These are phyloP conservation scores for Lithophane semibrunnea DNA, from an alignment of 2,888 invertebrate genomes.

Conservation along the genomic window DNA sequence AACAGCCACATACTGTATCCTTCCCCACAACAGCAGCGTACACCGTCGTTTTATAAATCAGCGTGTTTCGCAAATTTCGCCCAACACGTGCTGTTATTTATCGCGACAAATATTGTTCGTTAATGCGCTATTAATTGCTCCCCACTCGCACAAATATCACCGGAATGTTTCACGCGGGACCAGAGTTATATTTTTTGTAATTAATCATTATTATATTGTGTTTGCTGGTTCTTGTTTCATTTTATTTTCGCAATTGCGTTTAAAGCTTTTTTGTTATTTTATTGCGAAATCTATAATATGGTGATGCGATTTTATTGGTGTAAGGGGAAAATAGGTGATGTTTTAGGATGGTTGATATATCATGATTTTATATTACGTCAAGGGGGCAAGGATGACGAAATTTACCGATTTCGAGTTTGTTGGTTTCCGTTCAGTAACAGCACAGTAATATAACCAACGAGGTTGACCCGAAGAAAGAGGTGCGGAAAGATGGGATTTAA, in stretches of 20 bases:
- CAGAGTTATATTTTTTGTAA: constrained; percentile 62
- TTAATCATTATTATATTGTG: constrained; percentile 65
- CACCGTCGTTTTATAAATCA: constrained; percentile 66
- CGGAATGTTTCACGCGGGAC: constrained; percentile 52
- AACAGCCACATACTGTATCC: constrained; percentile 21
- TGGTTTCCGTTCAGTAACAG: no score
- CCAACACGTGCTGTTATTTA: constrained; percentile 76
- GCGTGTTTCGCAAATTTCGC: constrained; percentile 62
- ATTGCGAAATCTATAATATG: constrained; percentile 35
- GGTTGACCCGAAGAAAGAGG: no score
- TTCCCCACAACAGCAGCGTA: constrained; percentile 22
- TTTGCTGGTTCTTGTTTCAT: constrained; percentile 46
- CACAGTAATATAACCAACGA: no score
- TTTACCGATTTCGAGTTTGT: no score
- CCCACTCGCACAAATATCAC: constrained; percentile 55
- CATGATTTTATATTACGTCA: neutral
- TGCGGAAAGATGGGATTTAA: no score
- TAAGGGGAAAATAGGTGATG: constrained; percentile 22
- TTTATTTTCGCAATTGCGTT: constrained; percentile 39
- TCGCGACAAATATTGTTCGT: constrained; percentile 78
- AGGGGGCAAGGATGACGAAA: neutral
- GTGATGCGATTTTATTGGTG: constrained; percentile 31
- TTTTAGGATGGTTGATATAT: constrained; percentile 4
- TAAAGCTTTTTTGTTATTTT: constrained; percentile 29
- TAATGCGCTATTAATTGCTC: constrained; percentile 75